A percentile compares a stretch with the other conserved stretches of the same genome.
Evolutionary conservation across 2,888 invertebrate species (phyloP).

Genomic region (Microctonus hyperodae): DNA sequence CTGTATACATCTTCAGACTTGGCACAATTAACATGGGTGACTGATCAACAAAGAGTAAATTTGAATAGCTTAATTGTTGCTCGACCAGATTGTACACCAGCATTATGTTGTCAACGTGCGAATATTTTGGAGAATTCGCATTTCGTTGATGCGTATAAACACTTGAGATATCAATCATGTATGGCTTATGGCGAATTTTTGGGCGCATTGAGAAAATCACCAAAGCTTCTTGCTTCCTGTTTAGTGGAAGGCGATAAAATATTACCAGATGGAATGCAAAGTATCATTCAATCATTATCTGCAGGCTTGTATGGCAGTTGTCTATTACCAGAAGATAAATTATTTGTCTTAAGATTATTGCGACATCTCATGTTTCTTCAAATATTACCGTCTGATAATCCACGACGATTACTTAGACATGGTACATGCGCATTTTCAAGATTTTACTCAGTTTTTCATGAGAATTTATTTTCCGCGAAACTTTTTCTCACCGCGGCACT

Average conservation of each 20-base stretch:
- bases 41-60: conserved; percentile 85
- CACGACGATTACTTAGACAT: conserved; percentile 78
- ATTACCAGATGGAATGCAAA: conserved; percentile 62
- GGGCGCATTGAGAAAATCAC: conserved; percentile 72
- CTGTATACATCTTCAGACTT: conserved; percentile 67
- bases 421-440: conserved; percentile 88
- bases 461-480: conserved; percentile 88
- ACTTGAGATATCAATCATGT: conserved; percentile 81
- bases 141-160: conserved; percentile 84
- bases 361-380: conserved; percentile 77
- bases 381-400: conserved; percentile 74
- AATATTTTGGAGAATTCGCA: conserved; percentile 69
- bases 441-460: conserved; percentile 87
- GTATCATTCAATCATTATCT: conserved; percentile 67
- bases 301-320: conserved; percentile 78
- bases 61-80: conserved; percentile 79
- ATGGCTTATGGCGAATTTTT: conserved; percentile 75
- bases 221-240: conserved; percentile 74
- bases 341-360: conserved; percentile 70
- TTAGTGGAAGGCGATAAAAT: conserved; percentile 73
- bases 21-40: conserved; percentile 84
- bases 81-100: conserved; percentile 77
- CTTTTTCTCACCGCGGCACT: conserved; percentile 92
- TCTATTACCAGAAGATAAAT: conserved; percentile 78
- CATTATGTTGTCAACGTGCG: conserved; percentile 77